These are phyloP conservation scores for Leptopilina drosophilae DNA, from an alignment of 2,888 invertebrate genomes.

Conservation along the genomic window DNA sequence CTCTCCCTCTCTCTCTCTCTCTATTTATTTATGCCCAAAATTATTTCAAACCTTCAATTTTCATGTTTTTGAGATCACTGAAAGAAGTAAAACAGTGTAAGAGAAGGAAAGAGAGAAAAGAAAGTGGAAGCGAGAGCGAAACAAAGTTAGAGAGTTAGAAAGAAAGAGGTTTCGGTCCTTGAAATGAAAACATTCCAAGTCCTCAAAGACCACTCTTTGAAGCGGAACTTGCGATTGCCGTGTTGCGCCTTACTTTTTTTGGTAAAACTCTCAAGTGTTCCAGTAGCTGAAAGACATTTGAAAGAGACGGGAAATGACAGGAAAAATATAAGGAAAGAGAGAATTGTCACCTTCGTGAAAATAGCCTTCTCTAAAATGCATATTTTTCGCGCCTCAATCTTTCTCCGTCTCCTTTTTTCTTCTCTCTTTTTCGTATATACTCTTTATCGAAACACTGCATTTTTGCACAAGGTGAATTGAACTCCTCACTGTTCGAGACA, in stretches of 20 bases:
- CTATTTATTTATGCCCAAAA: no score
- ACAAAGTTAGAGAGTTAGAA: conserved; percentile 37
- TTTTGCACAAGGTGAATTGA: conserved; percentile 31
- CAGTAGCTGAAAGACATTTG: not conserved
- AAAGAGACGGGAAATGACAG: conserved; percentile 20
- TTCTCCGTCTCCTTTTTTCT: not conserved
- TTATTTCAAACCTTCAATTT: no score
- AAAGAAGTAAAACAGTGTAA: no score
- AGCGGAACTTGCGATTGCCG: conserved; percentile 31
- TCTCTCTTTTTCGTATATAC: not conserved
- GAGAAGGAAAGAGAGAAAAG: no score
- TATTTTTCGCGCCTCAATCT: conserved; percentile 6
- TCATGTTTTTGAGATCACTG: no score
- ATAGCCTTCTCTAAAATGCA: conserved; percentile 35
- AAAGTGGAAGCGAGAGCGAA: no score
- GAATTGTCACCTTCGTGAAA: conserved; percentile 8
- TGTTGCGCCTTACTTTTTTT: conserved; percentile 26
- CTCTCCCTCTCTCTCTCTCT: no score
- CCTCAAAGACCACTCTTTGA: conserved; percentile 58
- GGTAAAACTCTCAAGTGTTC: conserved; percentile 19
- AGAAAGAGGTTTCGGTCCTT: conserved; percentile 55
- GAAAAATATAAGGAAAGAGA: not conserved
- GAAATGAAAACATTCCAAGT: conserved; percentile 63
- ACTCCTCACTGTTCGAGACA: conserved; percentile 9
- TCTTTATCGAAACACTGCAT: conserved; percentile 40